These are phyloP conservation scores for Musca vetustissima DNA, from an alignment of 1,140 invertebrate species.

Conservation along the genomic window DNA sequence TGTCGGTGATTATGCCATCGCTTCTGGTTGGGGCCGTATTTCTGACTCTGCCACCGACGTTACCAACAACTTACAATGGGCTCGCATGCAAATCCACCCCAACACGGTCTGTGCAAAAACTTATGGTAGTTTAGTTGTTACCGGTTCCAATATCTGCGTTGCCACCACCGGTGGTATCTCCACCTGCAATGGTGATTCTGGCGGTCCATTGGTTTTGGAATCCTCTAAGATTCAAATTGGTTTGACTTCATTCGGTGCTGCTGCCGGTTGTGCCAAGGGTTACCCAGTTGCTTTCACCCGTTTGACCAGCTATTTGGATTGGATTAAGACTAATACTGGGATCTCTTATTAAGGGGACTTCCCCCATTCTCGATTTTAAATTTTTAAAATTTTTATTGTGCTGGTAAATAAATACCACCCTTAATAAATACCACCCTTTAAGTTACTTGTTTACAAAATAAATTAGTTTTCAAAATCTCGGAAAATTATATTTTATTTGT, in stretches of 20 bases:
- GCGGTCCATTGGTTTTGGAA: constrained; percentile 58
- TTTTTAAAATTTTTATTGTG: neutral
- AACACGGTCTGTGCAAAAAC: constrained; percentile 29
- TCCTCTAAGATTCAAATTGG: constrained; percentile 55
- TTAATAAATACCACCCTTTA: too few species aligned
- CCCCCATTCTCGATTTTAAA: neutral
- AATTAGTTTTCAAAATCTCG: too few species aligned
- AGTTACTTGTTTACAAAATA: too few species aligned
- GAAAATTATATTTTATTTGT: too few species aligned
- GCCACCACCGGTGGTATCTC: constrained; percentile 31
- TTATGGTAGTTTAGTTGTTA: constrained; percentile 37
- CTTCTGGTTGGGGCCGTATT: constrained; percentile 45
- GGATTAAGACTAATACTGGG: constrained; percentile 52
- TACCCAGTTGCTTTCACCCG: constrained; percentile 59
- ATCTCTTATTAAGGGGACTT: constrained; percentile 19
- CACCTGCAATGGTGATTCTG: constrained; percentile 59
- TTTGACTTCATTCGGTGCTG: constrained; percentile 55
- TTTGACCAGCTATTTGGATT: constrained; percentile 58
- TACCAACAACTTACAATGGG: constrained; percentile 31
- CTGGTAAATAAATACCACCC: too few species aligned
- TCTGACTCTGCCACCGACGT: constrained; percentile 30
- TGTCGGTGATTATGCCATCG: constrained; percentile 29
- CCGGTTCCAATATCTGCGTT: constrained; percentile 34
- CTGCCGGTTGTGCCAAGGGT: constrained; percentile 44
- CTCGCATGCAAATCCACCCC: constrained; percentile 24